These are phyloP conservation scores for Hypercompe scribonia DNA, from an alignment of 2,888 invertebrate species.

Conservation along the genomic window DNA sequence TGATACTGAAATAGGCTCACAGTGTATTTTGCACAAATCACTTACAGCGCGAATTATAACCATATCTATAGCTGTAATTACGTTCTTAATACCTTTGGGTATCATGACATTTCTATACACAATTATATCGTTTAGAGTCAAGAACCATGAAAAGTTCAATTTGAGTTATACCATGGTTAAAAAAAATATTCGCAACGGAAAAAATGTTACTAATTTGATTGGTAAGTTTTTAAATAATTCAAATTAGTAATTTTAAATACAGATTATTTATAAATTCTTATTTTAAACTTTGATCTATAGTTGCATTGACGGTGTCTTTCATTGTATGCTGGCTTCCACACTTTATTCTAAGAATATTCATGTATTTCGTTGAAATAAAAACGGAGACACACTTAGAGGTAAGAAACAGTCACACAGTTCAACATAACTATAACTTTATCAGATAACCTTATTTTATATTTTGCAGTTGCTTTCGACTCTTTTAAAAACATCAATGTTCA, in stretches of 20 bases:
- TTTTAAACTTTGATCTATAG: constrained; percentile 57
- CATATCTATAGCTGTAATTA: constrained; percentile 38
- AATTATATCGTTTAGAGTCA: constrained; percentile 55
- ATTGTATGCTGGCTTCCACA: constrained; percentile 78
- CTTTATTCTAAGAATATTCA: constrained; percentile 63
- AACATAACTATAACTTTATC: neutral
- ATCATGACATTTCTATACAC: constrained; percentile 53
- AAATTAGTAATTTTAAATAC: neutral
- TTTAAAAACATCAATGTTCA: constrained; percentile 60
- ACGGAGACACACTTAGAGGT: constrained; percentile 60
- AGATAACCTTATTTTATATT: constrained; percentile 24
- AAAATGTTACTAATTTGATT: constrained; percentile 55
- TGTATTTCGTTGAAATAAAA: constrained; percentile 59
- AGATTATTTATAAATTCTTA: neutral
- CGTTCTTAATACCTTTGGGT: constrained; percentile 50
- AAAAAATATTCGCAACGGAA: constrained; percentile 50
- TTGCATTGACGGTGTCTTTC: constrained; percentile 77
- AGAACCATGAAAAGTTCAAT: constrained; percentile 42
- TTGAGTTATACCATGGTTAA: constrained; percentile 35
- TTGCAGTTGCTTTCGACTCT: constrained; percentile 64
- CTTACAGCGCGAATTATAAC: constrained; percentile 31
- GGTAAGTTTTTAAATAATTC: constrained; percentile 42
- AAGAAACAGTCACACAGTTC: constrained; percentile 14
- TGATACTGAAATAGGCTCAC: constrained; percentile 30
- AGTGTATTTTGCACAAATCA: constrained; percentile 41